Conservation (phyloP, 2,797 vertebrate species). For the Spinibarbus caldwelli region DNA sequence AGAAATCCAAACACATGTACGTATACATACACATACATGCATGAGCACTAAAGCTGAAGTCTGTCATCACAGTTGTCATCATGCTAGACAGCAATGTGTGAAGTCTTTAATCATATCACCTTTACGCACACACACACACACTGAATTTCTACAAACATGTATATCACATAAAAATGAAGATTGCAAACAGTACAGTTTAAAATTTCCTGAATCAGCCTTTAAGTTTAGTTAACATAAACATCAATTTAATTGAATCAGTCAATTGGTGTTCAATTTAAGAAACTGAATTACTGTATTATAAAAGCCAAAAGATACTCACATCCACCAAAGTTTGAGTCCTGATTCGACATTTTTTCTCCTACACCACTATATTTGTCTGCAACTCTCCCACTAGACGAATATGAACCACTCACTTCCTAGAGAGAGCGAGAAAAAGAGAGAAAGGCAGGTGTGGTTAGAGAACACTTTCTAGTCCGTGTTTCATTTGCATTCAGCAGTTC, state of each 20-base stretch:
- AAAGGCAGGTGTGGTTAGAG: constrained; percentile 39
- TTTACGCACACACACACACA: constrained; percentile 8
- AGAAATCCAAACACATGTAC: constrained; percentile 5
- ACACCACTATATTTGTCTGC: constrained; percentile 33
- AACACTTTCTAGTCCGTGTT: constrained; percentile 15
- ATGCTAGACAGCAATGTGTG: constrained; percentile 48
- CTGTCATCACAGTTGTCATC: constrained; percentile 55
- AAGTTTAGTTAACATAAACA: not conserved
- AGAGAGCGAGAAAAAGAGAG: constrained; percentile 28
- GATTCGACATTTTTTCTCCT: constrained; percentile 43
- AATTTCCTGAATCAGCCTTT: not conserved
- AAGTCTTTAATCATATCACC: constrained; percentile 52
- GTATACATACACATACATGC: constrained; percentile 4
- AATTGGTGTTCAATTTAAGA: not conserved
- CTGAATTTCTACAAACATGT: not conserved
- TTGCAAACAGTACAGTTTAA: not conserved
- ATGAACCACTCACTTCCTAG: constrained; percentile 53
- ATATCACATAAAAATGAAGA: constrained; percentile 1
- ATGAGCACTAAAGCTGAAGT: constrained; percentile 12
- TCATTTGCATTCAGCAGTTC: constrained; percentile 48
- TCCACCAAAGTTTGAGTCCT: constrained; percentile 40
- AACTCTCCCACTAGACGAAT: constrained; percentile 15
- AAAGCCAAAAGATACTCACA: constrained; percentile 52
- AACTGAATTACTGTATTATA: not conserved
- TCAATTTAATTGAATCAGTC: too few relatives aligned